These are phyloP conservation scores for Merodon equestris DNA, from an alignment of 2,888 invertebrate genomes.

Conservation along the genomic window DNA sequence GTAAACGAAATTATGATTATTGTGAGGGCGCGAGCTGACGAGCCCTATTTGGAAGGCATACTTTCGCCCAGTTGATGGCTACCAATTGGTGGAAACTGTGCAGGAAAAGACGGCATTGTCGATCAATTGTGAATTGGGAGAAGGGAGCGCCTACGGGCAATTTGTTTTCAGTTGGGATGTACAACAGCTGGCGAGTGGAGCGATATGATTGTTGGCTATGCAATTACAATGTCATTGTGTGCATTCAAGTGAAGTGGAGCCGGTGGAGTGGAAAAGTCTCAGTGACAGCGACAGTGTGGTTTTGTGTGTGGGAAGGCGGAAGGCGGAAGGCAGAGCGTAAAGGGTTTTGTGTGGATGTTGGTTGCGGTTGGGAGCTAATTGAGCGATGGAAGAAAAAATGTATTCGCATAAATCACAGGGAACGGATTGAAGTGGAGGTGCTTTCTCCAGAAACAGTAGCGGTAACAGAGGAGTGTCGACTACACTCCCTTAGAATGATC, in stretches of 20 bases:
- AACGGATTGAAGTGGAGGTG: no score
- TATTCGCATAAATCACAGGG: no score
- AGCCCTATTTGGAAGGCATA: constrained; percentile 14
- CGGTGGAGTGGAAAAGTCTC: constrained; percentile 29
- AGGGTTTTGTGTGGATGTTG: no score
- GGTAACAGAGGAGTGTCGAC: no score
- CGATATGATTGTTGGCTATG: constrained; percentile 34
- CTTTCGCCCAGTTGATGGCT: constrained; percentile 22
- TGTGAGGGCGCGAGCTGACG: constrained; percentile 11
- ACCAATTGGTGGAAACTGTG: no score
- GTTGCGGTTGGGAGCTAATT: no score
- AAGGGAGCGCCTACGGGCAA: constrained; percentile 43
- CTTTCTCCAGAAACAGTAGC: no score
- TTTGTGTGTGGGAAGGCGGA: no score
- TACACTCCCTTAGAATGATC: no score
- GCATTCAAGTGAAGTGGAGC: constrained; percentile 24
- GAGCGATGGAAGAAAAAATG: no score
- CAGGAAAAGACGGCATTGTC: constrained; percentile 23
- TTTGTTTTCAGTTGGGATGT: constrained; percentile 30
- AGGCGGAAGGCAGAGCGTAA: no score
- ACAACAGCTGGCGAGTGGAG: constrained; percentile 16
- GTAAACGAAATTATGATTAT: constrained; percentile 18
- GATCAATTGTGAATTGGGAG: constrained; percentile 23
- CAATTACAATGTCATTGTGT: constrained; percentile 41
- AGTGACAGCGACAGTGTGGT: neutral